Base-by-base conservation (phyloP, 2,888 invertebrate genomes). In the Lasioglossum calceatum region DNA sequence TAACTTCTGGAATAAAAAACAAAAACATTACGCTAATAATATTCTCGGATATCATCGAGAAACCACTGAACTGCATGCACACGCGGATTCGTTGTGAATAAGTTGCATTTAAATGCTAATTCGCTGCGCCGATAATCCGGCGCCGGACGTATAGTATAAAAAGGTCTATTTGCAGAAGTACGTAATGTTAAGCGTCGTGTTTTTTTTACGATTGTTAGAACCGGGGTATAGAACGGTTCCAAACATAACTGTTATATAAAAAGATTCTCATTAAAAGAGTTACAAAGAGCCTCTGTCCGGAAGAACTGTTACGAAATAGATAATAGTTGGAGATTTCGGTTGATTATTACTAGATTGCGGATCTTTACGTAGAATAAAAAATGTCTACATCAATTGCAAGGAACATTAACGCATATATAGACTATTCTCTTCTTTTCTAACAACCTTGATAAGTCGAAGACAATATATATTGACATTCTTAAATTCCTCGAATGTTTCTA, bases 31-130 rank as follows among this genome's bases (percentile, higher is more conserved):
- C 19, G 42, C 5, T 72, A 27, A 27, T 72, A 27, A 27, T 8
- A 36, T 54, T 7, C 50, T 54, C 50, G 36, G 23, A 77, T 70
- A 50, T 12, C 19, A 39, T 50, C 12, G 16, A 70, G 14, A 67
- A 67, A 72, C 8, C 47, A 10, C 39, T 42, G 19, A 78, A 47
- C 67, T n/a, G 47, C 32, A 77, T 47, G 44, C 8, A 8, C 39
- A 81, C 64, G 58, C 3, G 27, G 19, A 14, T 82, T 77, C 47
- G 5, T n/a, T 54, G 73, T 36, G 77, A 72, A 76, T 72, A 82
- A 78, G 27, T 61, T 71, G 44, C 19, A 61, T 36, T 32, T 67
- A 54, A 23, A 67, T 39, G 39, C 42, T 82, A 42, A 47, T 32
- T 72, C 23, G 23, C 54, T 42, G 42, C 39, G 23, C 19, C 12